Conservation (phyloP, 2,113 vertebrate species). For the Actenoides hombroni region DNA sequence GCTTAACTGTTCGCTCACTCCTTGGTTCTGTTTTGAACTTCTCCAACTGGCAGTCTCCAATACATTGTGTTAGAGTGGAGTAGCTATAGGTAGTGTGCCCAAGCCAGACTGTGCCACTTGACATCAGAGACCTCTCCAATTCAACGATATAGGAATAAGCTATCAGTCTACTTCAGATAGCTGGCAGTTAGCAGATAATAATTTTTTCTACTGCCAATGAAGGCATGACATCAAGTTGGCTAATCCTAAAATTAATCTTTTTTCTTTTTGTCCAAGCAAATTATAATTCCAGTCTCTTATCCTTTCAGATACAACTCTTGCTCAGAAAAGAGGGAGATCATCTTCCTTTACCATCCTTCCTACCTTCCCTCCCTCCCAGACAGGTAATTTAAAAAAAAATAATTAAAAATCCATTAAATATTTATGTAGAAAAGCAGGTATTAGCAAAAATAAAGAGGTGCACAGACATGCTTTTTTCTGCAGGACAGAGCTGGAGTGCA, state of each 20-base stretch:
- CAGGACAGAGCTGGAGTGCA: not conserved
- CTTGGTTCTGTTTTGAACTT: not conserved
- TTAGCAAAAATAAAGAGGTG: not conserved
- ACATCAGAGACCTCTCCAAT: not conserved
- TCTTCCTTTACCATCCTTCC: slow-evolving; percentile 68
- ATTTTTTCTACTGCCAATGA: not conserved
- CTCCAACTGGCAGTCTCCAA: not conserved
- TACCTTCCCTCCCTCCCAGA: slow-evolving; percentile 59
- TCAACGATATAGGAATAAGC: not conserved
- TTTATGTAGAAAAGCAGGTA: not conserved
- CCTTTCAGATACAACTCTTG: slow-evolving; percentile 26
- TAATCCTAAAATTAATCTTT: not conserved
- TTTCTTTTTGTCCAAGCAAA: not conserved
- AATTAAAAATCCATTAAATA: not conserved
- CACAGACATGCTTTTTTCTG: not conserved
- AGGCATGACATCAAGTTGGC: not conserved
- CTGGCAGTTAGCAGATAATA: not conserved
- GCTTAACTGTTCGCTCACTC: not conserved
- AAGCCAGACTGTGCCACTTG: not conserved
- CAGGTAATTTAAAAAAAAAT: slow-evolving; percentile 55
- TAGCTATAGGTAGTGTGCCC: not conserved
- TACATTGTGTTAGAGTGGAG: not conserved
- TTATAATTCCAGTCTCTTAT: not conserved
- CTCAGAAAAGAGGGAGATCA: slow-evolving; percentile 57
- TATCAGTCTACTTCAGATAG: not conserved